phyloP scores from a whole-genome alignment of 2,113 vertebrate species.

The Indri indri region DNA sequence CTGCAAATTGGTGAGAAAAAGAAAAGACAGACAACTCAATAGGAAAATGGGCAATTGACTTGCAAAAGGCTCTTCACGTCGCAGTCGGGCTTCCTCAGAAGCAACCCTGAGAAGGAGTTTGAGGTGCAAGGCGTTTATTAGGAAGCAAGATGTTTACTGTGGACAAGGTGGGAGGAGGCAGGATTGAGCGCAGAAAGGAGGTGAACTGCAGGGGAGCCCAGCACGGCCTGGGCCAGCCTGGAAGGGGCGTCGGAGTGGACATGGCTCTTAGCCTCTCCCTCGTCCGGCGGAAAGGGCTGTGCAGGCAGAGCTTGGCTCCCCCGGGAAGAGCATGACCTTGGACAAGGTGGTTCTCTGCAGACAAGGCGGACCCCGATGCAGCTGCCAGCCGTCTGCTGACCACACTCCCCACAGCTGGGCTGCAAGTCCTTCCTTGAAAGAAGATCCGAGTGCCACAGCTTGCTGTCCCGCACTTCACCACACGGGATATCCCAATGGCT shows the following conservation, averaged over 20 bases:
- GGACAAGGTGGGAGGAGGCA: not conserved
- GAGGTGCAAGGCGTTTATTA: not conserved
- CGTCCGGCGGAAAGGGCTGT: not conserved
- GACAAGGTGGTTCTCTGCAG: not conserved
- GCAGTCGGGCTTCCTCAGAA: not conserved
- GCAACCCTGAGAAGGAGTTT: not conserved
- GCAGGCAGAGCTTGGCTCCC: not conserved
- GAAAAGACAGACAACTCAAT: not conserved
- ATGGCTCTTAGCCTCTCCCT: fast-evolving
- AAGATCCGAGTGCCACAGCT: not conserved
- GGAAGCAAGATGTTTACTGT: not conserved
- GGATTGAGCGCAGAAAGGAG: not conserved
- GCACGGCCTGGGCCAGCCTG: not conserved
- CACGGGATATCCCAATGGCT: not conserved
- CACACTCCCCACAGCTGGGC: not conserved
- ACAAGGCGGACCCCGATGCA: not conserved
- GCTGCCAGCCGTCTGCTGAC: not conserved
- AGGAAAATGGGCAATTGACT: not conserved
- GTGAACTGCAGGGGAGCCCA: fast-evolving
- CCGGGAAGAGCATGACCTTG: not conserved
- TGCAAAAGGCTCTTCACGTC: not conserved
- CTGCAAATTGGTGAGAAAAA: not conserved
- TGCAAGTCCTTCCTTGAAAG: not conserved
- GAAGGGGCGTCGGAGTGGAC: not conserved
- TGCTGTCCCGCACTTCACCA: not conserved